Evolutionary conservation across 2,113 vertebrate genomes (phyloP).

Genomic region (Xiphias gladius): DNA sequence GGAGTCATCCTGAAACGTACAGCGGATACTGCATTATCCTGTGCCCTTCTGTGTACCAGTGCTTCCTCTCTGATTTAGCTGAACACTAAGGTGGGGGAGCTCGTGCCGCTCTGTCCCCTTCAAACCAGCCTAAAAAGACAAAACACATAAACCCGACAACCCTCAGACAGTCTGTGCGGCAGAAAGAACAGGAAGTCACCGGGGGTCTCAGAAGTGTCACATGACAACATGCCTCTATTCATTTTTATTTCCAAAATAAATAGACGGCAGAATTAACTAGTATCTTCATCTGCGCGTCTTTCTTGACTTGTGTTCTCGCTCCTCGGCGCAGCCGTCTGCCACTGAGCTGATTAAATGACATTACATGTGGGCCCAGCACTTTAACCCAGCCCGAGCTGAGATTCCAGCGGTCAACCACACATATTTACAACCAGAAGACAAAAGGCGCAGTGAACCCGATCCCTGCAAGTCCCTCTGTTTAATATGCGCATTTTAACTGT

Average conservation of each 20-base stretch:
- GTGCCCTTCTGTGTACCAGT: neutral
- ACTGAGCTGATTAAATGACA: conserved; percentile 50
- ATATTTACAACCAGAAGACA: conserved; percentile 69
- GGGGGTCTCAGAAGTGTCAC: neutral
- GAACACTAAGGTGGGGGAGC: conserved; percentile 2
- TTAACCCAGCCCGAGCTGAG: conserved; percentile 38
- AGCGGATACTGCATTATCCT: no score
- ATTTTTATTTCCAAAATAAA: conserved; percentile 6
- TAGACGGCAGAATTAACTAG: neutral
- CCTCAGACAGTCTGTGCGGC: conserved; percentile 8
- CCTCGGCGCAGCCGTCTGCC: conserved; percentile 24
- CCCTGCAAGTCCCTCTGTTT: conserved; percentile 23
- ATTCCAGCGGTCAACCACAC: conserved; percentile 71
- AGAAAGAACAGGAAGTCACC: conserved; percentile 1
- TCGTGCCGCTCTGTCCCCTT: neutral
- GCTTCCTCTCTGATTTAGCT: conserved; percentile 3
- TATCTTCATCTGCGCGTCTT: conserved; percentile 4
- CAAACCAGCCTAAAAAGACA: conserved; percentile 20
- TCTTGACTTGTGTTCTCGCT: conserved; percentile 7
- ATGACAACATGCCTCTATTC: neutral
- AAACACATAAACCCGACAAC: conserved; percentile 11
- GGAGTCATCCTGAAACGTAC: no score
- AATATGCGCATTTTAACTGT: conserved; percentile 38
- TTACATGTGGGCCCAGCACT: conserved; percentile 26
- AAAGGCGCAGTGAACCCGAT: conserved; percentile 46